A percentile compares a stretch with the other conserved stretches of the same genome.
Evolutionary conservation across 1,140 invertebrate genomes (phyloP).

Genomic region (Anadara kagoshimensis): DNA sequence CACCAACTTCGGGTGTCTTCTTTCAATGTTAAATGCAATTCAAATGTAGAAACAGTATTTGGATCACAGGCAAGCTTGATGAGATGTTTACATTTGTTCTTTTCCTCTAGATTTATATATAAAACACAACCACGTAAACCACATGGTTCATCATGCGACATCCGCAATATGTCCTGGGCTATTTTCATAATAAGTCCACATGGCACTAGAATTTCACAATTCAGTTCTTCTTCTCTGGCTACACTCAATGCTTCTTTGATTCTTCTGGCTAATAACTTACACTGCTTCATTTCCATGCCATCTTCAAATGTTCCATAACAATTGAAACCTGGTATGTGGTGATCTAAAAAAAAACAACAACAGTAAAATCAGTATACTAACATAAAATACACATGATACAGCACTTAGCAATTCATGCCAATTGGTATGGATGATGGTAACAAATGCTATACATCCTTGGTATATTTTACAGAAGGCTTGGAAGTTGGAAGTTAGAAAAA

Average conservation of each 20-base stretch:
- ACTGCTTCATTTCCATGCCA: conserved; percentile 18
- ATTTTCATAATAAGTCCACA: conserved; percentile 84
- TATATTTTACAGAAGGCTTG: too few species aligned
- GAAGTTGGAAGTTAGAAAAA: too few species aligned
- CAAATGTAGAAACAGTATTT: conserved; percentile 88
- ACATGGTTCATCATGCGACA: conserved; percentile 89
- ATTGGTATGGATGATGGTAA: too few species aligned
- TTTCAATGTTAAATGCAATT: conserved; percentile 87
- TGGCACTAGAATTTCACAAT: conserved; percentile 87
- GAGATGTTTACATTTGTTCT: conserved; percentile 68
- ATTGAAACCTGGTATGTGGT: too few species aligned
- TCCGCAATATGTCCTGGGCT: conserved; percentile 83
- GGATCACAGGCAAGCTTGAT: conserved; percentile 86
- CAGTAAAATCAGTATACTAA: too few species aligned
- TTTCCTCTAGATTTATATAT: conserved; percentile 67
- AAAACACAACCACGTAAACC: conserved; percentile 79
- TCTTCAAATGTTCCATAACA: too few species aligned
- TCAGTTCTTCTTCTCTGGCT: conserved; percentile 82
- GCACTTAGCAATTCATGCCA: too few species aligned
- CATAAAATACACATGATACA: too few species aligned
- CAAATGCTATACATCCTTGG: too few species aligned
- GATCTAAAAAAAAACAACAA: too few species aligned
- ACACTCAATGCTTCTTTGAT: conserved; percentile 84
- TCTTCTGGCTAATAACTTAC: conserved; percentile 51
- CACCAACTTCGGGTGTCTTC: conserved; percentile 86